Evolutionary conservation across 2,113 vertebrate genomes (phyloP), one percentile per base, ranked within the genome.

Genomic region (Typhlomys cinereus): DNA sequence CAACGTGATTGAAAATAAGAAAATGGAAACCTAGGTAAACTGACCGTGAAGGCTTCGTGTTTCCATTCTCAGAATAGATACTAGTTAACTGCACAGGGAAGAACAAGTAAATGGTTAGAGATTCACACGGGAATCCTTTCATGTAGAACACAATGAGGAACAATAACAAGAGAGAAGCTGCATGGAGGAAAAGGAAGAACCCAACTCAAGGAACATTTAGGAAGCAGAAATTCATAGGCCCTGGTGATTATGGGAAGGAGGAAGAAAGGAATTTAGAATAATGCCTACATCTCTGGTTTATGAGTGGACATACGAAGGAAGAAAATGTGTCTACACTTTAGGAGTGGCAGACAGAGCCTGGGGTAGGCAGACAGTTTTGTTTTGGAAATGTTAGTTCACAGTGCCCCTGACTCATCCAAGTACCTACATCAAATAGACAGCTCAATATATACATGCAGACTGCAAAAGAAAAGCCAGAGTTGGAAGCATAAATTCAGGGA

Each of bases 201-300:
- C 36, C n/a, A 34, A 48, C 41, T 21, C 54, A 64, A 76, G 62
- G 85, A 85, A 86, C 74, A 44, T 31, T 54, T 44, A 7, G 36
- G 29, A 25, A 67, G 52, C 6, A 89, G 85, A 81, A 48, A 74
- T 23, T 10, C 14, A 36, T 36, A 87, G 70, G 8, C 20, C 64
- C 25, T 46, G 15, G 67, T 69, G 50, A 81, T 52, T 20, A 23
- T 50, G 11, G 15, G 18, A 29, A 83, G 89, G 15, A 23, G 54
- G 36, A 87, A 84, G 36, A 41, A 75, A 88, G 69, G 71, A 92
- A 67, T 2, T 48, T 50, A 83, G 36, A 90, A 84, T 52, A 81
- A 80, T 54, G 62, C 4, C 39, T 17, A 79, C 39, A 27, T 64
- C 79, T 84, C 61, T 84, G 76, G 36, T 27, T 54, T 78, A 48